phyloP scores from a whole-genome alignment of 2,113 vertebrate genomes.

The Varanus salvator region DNA sequence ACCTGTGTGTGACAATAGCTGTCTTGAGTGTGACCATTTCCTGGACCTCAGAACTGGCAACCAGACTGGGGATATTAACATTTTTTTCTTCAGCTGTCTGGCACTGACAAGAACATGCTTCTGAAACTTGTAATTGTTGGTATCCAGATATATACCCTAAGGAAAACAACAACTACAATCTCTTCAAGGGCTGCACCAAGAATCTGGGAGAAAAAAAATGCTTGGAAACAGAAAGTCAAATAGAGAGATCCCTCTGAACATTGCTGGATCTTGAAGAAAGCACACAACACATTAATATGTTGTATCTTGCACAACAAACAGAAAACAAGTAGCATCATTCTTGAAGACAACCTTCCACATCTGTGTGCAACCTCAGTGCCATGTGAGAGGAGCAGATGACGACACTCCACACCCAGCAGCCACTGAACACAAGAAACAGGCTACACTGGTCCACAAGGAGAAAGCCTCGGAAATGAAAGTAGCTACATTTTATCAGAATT shows the following conservation, averaged over 20 bases:
- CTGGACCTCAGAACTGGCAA: not conserved
- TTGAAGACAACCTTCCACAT: too few species aligned
- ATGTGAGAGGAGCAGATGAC: not conserved
- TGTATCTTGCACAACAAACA: too few species aligned
- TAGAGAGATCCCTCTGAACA: too few species aligned
- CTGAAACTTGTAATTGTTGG: not conserved
- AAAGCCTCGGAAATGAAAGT: too few species aligned
- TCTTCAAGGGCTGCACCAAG: not conserved
- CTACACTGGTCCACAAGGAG: too few species aligned
- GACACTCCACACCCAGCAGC: too few species aligned
- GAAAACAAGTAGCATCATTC: too few species aligned
- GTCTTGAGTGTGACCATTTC: not conserved
- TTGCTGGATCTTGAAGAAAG: too few species aligned
- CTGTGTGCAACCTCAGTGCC: too few species aligned
- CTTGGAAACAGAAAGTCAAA: not conserved
- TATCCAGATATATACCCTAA: not conserved
- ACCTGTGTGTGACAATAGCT: not conserved
- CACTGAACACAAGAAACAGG: too few species aligned
- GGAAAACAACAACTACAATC: not conserved
- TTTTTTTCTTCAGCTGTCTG: not conserved
- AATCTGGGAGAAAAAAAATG: not conserved
- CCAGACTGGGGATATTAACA: not conserved
- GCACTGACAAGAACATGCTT: not conserved
- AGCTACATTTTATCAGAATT: too few species aligned
- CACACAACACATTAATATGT: too few species aligned